These are phyloP conservation scores for Pelobates fuscus DNA, from an alignment of 2,113 vertebrate species.

Conservation along the genomic window DNA sequence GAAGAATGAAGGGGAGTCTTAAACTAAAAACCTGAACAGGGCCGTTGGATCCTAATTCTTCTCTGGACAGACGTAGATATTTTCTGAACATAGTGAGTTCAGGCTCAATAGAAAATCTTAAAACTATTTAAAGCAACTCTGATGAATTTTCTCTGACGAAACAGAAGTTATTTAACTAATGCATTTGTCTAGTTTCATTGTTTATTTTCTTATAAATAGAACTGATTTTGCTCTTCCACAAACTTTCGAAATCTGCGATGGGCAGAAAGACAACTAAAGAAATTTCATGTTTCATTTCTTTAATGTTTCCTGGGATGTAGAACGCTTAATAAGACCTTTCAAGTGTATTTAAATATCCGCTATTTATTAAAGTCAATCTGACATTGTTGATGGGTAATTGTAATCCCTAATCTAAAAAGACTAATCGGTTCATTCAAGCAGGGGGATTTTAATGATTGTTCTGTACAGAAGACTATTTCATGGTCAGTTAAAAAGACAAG, in stretches of 20 bases:
- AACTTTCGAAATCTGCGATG: not conserved
- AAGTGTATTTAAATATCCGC: not conserved
- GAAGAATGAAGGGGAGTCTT: too few relatives aligned
- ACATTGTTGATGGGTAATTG: conserved; percentile 3
- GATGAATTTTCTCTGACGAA: not conserved
- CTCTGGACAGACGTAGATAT: too few relatives aligned
- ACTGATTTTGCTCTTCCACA: not conserved
- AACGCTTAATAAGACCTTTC: not conserved
- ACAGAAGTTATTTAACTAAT: not conserved
- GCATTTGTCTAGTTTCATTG: not conserved
- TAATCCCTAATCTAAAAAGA: conserved; percentile 4
- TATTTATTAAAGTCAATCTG: conserved; percentile 5
- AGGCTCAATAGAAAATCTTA: not conserved
- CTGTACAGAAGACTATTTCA: not conserved
- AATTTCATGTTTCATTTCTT: not conserved
- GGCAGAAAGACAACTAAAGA: not conserved
- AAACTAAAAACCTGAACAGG: too few relatives aligned
- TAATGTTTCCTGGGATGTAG: not conserved
- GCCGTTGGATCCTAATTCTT: too few relatives aligned
- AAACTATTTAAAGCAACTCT: not conserved
- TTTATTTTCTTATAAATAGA: not conserved
- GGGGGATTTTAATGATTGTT: not conserved
- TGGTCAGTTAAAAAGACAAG: not conserved
- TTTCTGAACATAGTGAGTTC: too few relatives aligned
- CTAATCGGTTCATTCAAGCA: conserved; percentile 3